A percentile compares a stretch with the other conserved stretches of the same genome.
Evolutionary conservation across 1,140 invertebrate genomes (phyloP).

Genomic region (Scaptomyza montana): DNA sequence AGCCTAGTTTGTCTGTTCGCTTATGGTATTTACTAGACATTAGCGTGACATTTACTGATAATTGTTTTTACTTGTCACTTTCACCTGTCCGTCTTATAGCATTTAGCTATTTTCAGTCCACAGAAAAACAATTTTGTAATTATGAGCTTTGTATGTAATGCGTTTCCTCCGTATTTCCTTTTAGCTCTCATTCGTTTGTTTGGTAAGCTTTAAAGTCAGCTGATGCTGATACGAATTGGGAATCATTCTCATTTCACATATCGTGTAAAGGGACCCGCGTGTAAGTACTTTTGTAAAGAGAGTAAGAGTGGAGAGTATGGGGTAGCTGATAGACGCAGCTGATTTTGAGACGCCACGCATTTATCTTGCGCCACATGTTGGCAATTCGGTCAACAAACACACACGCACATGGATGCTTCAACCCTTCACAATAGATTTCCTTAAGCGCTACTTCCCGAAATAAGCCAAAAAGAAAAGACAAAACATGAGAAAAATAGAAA

Average conservation of each 20-base stretch:
- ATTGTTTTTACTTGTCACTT: background rate
- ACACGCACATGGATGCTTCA: slow-evolving; percentile 3
- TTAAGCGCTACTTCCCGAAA: slow-evolving; percentile 49
- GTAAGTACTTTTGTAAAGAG: background rate
- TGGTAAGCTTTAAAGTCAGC: background rate
- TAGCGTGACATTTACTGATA: too few species aligned
- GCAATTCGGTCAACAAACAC: slow-evolving; percentile 28
- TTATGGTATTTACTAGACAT: too few species aligned
- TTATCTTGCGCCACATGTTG: slow-evolving; percentile 51
- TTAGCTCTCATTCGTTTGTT: too few species aligned
- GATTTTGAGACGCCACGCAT: slow-evolving; percentile 47
- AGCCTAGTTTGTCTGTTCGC: too few species aligned
- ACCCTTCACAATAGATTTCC: slow-evolving; percentile 34
- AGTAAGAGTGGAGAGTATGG: background rate
- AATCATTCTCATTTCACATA: slow-evolving; percentile 24
- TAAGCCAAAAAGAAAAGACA: slow-evolving; percentile 5
- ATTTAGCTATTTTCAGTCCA: too few species aligned
- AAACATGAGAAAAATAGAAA: slow-evolving; percentile 4
- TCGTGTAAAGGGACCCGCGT: slow-evolving; percentile 7
- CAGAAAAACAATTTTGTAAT: too few species aligned
- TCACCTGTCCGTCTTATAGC: too few species aligned
- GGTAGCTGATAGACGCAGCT: slow-evolving; percentile 33
- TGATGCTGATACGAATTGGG: slow-evolving; percentile 17
- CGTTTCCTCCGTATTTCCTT: too few species aligned
- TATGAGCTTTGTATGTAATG: too few species aligned